These are phyloP conservation scores for Pampus argenteus DNA, from an alignment of 2,797 vertebrate species.

Conservation along the genomic window DNA sequence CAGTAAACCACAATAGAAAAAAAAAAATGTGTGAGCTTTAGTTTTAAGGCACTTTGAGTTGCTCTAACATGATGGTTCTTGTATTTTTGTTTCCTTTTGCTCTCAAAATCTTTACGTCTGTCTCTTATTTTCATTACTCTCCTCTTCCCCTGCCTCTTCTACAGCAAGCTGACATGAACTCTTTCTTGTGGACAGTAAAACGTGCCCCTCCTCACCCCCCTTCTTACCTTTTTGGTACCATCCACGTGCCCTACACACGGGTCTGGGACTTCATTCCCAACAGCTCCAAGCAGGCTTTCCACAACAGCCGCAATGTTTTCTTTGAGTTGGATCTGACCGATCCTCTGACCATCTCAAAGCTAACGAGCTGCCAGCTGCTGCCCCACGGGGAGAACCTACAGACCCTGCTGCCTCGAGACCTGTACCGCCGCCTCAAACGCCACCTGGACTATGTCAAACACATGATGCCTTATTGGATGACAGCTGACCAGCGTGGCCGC, in stretches of 20 bases:
- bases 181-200: conserved; percentile 93
- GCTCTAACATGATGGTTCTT: conserved; percentile 34
- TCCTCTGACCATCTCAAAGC: conserved; percentile 89
- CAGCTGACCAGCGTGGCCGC: conserved; percentile 89
- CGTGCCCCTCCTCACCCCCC: conserved; percentile 83
- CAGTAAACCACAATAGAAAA: conserved; percentile 75
- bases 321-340: conserved; percentile 93
- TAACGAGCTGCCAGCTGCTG: conserved; percentile 91
- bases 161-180: conserved; percentile 92
- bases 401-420: conserved; percentile 88
- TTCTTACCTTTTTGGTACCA: conserved; percentile 92
- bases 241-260: conserved; percentile 90
- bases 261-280: conserved; percentile 93
- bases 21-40: conserved; percentile 78
- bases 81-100: conserved; percentile 47
- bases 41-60: conserved; percentile 68
- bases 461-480: conserved; percentile 94
- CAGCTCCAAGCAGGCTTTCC: conserved; percentile 91
- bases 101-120: conserved; percentile 16
- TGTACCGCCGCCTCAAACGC: conserved; percentile 88
- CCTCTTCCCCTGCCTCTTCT: conserved; percentile 9
- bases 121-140: conserved; percentile 11
- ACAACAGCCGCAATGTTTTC: conserved; percentile 88
- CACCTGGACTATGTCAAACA: conserved; percentile 93
- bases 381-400: conserved; percentile 91